Conservation (phyloP, 1,140 invertebrate species). For the Eulimnadia texana region DNA sequence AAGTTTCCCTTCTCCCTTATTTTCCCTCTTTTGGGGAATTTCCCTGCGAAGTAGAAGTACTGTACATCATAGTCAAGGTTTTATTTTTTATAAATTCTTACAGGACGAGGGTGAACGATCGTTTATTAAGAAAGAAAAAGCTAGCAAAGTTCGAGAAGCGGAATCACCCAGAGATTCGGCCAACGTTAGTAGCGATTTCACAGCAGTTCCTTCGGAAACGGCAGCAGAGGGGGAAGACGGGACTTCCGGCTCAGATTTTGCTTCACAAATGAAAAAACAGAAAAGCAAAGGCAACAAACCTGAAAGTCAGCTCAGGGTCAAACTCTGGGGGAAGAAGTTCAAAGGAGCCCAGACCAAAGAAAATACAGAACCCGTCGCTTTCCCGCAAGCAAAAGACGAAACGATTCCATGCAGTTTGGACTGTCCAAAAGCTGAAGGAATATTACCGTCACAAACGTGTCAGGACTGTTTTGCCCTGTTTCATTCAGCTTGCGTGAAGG, state of each 20-base stretch:
- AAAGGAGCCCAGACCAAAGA: background rate
- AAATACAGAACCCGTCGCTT: background rate
- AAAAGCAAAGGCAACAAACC: background rate
- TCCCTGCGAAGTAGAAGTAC: too few relatives aligned
- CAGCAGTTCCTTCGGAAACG: background rate
- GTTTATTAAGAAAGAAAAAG: background rate
- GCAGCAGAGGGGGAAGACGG: background rate
- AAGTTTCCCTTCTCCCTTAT: too few relatives aligned
- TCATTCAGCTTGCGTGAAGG: background rate
- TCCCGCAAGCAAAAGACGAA: background rate
- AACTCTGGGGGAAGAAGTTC: background rate
- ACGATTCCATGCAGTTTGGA: background rate
- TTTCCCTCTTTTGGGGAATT: too few relatives aligned
- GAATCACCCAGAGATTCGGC: too few relatives aligned
- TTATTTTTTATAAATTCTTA: too few relatives aligned
- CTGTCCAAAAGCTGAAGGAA: background rate
- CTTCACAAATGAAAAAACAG: background rate
- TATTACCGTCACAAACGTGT: background rate
- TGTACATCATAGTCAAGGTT: too few relatives aligned
- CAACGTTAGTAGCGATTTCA: too few relatives aligned
- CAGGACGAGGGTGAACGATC: background rate
- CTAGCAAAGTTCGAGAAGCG: background rate
- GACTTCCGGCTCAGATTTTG: background rate
- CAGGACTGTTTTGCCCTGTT: background rate
- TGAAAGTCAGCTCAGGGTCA: background rate